Conservation (phyloP, 2,113 vertebrate genomes). For the Saguinus midas region DNA sequence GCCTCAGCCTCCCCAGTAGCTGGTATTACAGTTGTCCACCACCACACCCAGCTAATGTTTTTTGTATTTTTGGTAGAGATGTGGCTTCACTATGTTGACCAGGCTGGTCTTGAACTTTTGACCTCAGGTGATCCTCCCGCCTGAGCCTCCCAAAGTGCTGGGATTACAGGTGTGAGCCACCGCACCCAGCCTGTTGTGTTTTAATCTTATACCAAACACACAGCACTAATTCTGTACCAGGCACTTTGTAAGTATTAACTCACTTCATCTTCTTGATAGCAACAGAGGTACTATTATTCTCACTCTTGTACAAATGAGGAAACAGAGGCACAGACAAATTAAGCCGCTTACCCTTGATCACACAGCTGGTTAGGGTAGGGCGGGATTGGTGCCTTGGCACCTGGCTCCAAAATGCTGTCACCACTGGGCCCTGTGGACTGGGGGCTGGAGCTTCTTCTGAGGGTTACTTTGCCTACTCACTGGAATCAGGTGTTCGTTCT, state of each 20-base stretch:
- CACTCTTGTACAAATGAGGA: background rate
- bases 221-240: background rate
- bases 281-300: background rate
- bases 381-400: background rate
- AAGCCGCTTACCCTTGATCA: background rate
- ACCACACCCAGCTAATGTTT: no score
- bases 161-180: no score
- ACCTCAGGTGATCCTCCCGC: no score
- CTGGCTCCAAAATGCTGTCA: background rate
- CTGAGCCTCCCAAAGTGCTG: no score
- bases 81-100: no score
- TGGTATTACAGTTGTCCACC: no score
- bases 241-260: background rate
- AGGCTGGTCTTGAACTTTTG: no score
- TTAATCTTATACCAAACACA: background rate
- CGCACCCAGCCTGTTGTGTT: background rate
- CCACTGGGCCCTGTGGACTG: background rate
- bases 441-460: background rate
- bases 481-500: background rate
- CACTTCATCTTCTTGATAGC: background rate
- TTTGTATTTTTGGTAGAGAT: no score
- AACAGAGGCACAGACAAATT: background rate
- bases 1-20: no score
- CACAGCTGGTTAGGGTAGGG: background rate
- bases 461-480: background rate